Percentiles rank a stretch among this genome's conserved stretches.
Conservation (phyloP, 2,113 vertebrate genomes). For the Melanostigma gelatinosum region DNA sequence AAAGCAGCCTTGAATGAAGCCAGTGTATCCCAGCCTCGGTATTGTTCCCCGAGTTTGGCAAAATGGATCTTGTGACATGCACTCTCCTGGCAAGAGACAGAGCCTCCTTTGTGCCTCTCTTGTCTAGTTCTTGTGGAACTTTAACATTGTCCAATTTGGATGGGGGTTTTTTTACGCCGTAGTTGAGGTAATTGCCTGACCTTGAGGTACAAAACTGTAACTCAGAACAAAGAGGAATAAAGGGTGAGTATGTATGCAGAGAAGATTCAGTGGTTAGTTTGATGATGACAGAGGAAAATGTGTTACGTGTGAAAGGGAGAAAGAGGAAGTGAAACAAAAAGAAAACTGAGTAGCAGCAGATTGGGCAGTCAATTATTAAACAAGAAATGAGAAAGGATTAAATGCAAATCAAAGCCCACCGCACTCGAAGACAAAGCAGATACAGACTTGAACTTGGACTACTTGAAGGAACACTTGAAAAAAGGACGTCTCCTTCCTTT, state of each 20-base stretch:
- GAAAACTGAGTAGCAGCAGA: not conserved
- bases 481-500: slow-evolving; percentile 15
- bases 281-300: slow-evolving; percentile 3
- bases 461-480: slow-evolving; percentile 49
- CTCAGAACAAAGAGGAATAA: slow-evolving; percentile 43
- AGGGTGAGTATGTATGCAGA: slow-evolving; percentile 5
- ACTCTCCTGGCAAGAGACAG: slow-evolving; percentile 77
- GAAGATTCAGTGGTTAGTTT: slow-evolving; percentile 40
- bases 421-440: slow-evolving; percentile 52
- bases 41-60: slow-evolving; percentile 75
- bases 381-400: slow-evolving; percentile 11
- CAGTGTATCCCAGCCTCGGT: slow-evolving; percentile 74
- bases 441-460: slow-evolving; percentile 21
- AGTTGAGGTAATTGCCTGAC: slow-evolving; percentile 54
- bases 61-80: slow-evolving; percentile 81
- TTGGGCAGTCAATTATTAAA: not conserved
- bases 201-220: slow-evolving; percentile 38
- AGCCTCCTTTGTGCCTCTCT: slow-evolving; percentile 75
- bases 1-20: slow-evolving; percentile 75
- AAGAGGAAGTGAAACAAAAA: slow-evolving; percentile 2
- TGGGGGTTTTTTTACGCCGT: not conserved
- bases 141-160: slow-evolving; percentile 67
- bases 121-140: slow-evolving; percentile 71
- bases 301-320: not conserved
- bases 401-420: slow-evolving; percentile 50